A percentile compares a stretch with the other conserved stretches of the same genome.
Conservation (phyloP, 2,113 vertebrate species). For the Tupaia chinensis region DNA sequence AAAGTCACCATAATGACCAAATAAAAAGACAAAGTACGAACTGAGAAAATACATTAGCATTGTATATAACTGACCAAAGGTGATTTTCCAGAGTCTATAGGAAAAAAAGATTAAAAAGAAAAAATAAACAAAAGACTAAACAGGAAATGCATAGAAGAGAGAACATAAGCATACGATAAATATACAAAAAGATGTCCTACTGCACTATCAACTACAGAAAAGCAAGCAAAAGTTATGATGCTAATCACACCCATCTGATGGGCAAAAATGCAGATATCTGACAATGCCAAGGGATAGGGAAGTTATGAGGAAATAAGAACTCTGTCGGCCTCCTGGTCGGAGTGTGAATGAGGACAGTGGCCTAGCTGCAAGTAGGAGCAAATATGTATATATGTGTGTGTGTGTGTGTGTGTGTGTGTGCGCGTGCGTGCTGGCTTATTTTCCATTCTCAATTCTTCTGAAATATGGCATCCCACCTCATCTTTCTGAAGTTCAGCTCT, state of each 20-base stretch:
- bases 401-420: background rate
- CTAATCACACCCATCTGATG: background rate
- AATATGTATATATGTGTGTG: background rate
- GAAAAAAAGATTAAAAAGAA: background rate
- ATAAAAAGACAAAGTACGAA: constrained; percentile 24
- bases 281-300: background rate
- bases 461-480: background rate
- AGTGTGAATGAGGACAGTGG: background rate
- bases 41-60: background rate
- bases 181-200: background rate
- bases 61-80: background rate
- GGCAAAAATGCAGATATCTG: background rate
- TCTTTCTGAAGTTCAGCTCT: background rate
- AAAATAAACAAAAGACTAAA: background rate
- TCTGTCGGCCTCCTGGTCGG: background rate
- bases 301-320: background rate
- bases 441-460: background rate
- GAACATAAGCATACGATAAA: background rate
- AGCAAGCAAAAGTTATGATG: background rate
- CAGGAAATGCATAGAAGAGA: constrained; percentile 30
- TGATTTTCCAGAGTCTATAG: background rate
- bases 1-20: constrained; percentile 30
- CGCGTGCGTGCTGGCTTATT: background rate
- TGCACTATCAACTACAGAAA: background rate
- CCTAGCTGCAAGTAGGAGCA: background rate